A percentile compares a stretch with the other conserved stretches of the same genome.
Conservation (phyloP, 2,888 invertebrate genomes). For the Clistopyga incitator region DNA sequence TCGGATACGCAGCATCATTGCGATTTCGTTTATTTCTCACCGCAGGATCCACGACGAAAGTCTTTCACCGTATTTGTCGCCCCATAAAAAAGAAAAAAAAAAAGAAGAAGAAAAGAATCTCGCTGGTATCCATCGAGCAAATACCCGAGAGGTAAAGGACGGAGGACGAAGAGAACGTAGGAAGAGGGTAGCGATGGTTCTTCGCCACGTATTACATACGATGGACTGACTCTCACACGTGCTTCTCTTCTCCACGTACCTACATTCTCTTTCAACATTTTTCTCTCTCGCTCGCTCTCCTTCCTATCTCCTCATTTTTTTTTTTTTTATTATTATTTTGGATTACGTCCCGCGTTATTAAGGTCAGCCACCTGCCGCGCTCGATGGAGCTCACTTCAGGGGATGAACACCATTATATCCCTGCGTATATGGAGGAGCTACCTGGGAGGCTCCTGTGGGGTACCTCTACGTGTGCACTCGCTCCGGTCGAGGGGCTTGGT, state of each 20-base stretch:
- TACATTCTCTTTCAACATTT: constrained; percentile 53
- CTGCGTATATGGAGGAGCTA: constrained; percentile 57
- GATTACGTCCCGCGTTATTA: constrained; percentile 79
- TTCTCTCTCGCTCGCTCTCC: constrained; percentile 53
- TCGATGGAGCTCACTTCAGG: constrained; percentile 83
- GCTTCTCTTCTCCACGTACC: constrained; percentile 55
- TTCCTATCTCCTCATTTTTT: constrained; percentile 53
- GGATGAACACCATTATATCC: constrained; percentile 83
- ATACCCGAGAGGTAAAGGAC: constrained; percentile 11
- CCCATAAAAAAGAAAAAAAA: constrained; percentile 68
- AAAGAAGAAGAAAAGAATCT: too few relatives aligned
- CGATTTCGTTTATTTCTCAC: constrained; percentile 53
- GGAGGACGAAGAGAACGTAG: constrained; percentile 27
- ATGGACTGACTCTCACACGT: constrained; percentile 57
- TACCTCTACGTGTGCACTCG: constrained; percentile 58
- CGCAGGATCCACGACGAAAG: constrained; percentile 55
- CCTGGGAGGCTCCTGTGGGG: constrained; percentile 28
- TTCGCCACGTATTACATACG: constrained; percentile 59
- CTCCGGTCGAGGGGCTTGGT: constrained; percentile 64
- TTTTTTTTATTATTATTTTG: constrained; percentile 63
- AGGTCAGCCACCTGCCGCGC: constrained; percentile 84
- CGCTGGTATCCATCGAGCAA: constrained; percentile 56
- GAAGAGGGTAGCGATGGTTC: constrained; percentile 46
- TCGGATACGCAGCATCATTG: constrained; percentile 35
- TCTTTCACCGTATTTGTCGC: constrained; percentile 62